Evolutionary conservation across 2,797 vertebrate species (phyloP), one percentile per base, ranked within the genome.

Genomic region (Oophaga sylvatica): DNA sequence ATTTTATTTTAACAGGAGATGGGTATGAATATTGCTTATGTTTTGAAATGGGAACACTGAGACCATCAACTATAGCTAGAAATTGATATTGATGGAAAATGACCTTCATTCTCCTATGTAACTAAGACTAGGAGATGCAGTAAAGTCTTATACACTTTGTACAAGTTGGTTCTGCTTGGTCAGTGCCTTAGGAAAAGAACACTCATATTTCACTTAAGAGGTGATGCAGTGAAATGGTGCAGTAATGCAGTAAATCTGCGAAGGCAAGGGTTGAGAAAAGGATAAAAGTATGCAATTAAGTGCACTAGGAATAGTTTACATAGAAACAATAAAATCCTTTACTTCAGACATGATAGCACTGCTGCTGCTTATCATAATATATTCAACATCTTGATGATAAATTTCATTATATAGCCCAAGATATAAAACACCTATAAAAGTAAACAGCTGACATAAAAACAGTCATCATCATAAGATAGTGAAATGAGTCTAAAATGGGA

Each of bases 161-260:
- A 59, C n/a, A 60, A 29, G 45, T 73, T 31, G 68, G 81, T 83
- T 70, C 68, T 83, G 81, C 81, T 83, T 71, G 81, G 67, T 83
- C 68, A 83, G 68, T 73, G 81, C 68, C 68, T 57, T 60, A 73
- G 81, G 63, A 70, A 82, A 60, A 41, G 68, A 71, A 57, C 48
- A 83, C 48, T 71, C 56, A 35, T 83, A 35, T 83, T 83, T 83
- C 68, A 35, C 68, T 73, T 59, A n/a, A 7, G 60, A 81, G 11
- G 11, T 65, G 41, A n/a, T 63, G 35, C 62, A n/a, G 80, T 16
- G 31, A 67, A 31, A 81, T 45, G 41, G 45, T 81, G 80, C 80
- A 48, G 78, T 67, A 62, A 65, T 67, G 62, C 80, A 81, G 62
- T 53, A 81, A 81, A 67, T 81, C 31, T 45, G 62, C 26, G 20